Percentiles rank a stretch among this genome's conserved stretches.
These are phyloP conservation scores for Metacarcinus magister DNA, from an alignment of 2,888 invertebrate species.

Conservation along the genomic window DNA sequence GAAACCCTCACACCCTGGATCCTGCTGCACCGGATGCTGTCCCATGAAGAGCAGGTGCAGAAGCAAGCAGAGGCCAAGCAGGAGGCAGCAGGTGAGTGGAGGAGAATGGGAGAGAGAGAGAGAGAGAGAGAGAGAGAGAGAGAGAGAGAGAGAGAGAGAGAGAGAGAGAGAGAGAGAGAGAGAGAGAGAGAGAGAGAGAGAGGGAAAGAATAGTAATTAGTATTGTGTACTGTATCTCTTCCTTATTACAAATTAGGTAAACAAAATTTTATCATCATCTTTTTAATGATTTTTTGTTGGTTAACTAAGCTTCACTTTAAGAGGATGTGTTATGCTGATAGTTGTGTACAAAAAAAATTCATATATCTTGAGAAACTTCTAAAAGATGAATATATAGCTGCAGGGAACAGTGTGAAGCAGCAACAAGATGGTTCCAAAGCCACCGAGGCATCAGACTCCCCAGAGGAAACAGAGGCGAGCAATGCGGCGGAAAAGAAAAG, in stretches of 20 bases:
- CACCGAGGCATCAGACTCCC: neutral
- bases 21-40: conserved; percentile 91
- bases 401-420: neutral
- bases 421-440: neutral
- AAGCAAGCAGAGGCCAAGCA: conserved; percentile 34
- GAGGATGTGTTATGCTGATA: neutral
- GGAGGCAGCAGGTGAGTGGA: neutral
- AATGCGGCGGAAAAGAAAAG: neutral
- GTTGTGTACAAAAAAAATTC: neutral
- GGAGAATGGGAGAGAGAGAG: neutral
- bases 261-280: no score
- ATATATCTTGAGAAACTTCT: neutral
- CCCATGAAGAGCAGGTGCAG: conserved; percentile 84
- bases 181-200: no score
- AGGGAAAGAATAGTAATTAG: no score
- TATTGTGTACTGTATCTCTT: no score
- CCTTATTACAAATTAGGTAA: no score
- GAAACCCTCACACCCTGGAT: conserved; percentile 92
- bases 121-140: neutral
- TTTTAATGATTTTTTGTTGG: no score
- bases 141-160: neutral
- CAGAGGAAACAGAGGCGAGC: neutral
- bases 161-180: no score
- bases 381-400: neutral
- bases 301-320: neutral